Evolutionary conservation across 1,140 invertebrate genomes (phyloP).

Genomic region (Bombus ignitus): DNA sequence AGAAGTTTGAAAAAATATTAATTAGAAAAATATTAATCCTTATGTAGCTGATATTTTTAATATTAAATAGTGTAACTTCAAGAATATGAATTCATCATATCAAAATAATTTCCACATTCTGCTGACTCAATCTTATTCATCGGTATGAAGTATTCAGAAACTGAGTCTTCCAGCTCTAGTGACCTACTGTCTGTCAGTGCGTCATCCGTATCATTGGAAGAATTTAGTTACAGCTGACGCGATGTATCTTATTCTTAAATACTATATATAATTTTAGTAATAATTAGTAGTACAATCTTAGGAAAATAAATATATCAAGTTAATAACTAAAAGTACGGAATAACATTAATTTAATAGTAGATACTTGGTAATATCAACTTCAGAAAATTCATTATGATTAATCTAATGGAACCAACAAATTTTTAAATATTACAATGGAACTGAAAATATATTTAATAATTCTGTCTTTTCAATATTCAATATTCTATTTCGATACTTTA

Average conservation of each 20-base stretch:
- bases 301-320: background rate
- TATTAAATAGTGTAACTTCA: background rate
- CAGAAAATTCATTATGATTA: background rate
- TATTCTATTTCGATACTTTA: too few relatives aligned
- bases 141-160: background rate
- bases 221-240: background rate
- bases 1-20: background rate
- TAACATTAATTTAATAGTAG: background rate
- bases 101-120: background rate
- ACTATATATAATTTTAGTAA: background rate
- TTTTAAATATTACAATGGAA: background rate
- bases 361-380: background rate
- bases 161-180: slow-evolving; percentile 7
- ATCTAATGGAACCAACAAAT: background rate
- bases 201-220: background rate
- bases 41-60: background rate
- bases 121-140: background rate
- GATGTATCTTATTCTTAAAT: background rate
- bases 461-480: background rate
- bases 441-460: background rate
- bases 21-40: background rate
- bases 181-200: background rate
- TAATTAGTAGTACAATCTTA: background rate
- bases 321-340: background rate
- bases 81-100: background rate